These are phyloP conservation scores for Mamestra brassicae DNA, from an alignment of 2,888 invertebrate species.

Conservation along the genomic window DNA sequence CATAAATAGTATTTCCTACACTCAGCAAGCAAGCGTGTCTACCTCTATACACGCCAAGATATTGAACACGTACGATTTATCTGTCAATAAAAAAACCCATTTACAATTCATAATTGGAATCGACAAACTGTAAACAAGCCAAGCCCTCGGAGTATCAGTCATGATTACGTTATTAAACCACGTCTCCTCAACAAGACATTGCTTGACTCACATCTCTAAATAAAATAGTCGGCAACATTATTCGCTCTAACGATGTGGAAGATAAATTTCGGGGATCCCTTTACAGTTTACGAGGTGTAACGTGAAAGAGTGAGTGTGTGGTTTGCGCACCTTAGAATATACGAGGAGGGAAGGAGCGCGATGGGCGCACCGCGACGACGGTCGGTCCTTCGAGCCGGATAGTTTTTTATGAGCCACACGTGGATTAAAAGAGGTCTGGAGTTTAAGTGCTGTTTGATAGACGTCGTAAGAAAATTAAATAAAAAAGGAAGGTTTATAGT, in stretches of 20 bases:
- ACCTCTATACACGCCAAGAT: not conserved
- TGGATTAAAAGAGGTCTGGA: slow-evolving; percentile 45
- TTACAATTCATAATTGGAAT: slow-evolving; percentile 42
- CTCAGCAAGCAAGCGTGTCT: not conserved
- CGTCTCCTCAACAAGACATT: slow-evolving; percentile 43
- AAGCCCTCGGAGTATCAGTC: slow-evolving; percentile 13
- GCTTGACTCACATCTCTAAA: slow-evolving; percentile 64
- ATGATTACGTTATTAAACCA: slow-evolving; percentile 53
- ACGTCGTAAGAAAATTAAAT: slow-evolving; percentile 24
- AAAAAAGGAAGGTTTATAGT: not conserved
- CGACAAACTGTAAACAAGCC: slow-evolving; percentile 42
- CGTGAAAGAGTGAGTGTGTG: slow-evolving; percentile 80
- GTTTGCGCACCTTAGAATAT: slow-evolving; percentile 72
- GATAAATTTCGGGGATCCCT: slow-evolving; percentile 83
- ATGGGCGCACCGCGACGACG: slow-evolving; percentile 18
- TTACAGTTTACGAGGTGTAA: slow-evolving; percentile 79
- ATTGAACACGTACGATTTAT: not conserved
- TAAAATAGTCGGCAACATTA: slow-evolving; percentile 83
- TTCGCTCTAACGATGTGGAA: slow-evolving; percentile 83
- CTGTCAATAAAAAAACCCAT: slow-evolving; percentile 27
- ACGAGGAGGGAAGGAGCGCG: slow-evolving; percentile 61
- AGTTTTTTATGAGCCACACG: slow-evolving; percentile 55
- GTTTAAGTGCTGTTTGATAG: slow-evolving; percentile 41
- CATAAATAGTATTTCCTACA: not conserved
- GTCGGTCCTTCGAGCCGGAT: slow-evolving; percentile 13